Evolutionary conservation across 2,888 invertebrate genomes (phyloP), one percentile per base, ranked within the genome.

Genomic region (Nomada fucata): DNA sequence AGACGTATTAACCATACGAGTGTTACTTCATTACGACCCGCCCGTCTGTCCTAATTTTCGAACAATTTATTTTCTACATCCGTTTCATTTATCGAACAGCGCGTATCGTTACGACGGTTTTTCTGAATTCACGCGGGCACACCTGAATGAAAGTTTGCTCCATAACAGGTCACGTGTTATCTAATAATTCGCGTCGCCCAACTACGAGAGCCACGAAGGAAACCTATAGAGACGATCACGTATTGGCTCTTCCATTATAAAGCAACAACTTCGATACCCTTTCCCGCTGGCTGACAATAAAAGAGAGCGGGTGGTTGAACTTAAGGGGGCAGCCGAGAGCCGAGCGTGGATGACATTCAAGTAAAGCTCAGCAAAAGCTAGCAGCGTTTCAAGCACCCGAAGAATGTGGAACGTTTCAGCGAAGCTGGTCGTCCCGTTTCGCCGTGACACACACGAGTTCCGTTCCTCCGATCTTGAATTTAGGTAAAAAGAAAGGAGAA

Each of bases 1-100:
- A 93, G 91, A 92, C 91, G 91, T 92, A 92, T 91, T 88, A 91
- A 91, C 88, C 86, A 90, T 79, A 91, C 85, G 79, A 70, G 87
- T 87, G 88, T 91, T 78, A 86, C 64, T 88, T 78, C 73, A 85
- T 20, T 84, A 76, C 79, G 57, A 76, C 44, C 20, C 13, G 23
- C 57, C 57, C 11, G 15, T 15, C 4, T 0, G 7, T 53, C 20
- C 20, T 1, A 53, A 53, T n/a, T 47, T 47, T 47, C 11, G 23
- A 47, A 1, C 47, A 15, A 47, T 15, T 47, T 15, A 15, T 13
- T 47, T 47, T 47, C 15, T 15, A 47, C 13, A 13, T 15, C 47
- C 13, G 18, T 23, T 1, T 5, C 11, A 13, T 26, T 50, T n/a
- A 20, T 36, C 36, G 36, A 36, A 36, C 7, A 7, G 0, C 7